phyloP scores from a whole-genome alignment of 2,888 invertebrate genomes.

The Eledone cirrhosa region DNA sequence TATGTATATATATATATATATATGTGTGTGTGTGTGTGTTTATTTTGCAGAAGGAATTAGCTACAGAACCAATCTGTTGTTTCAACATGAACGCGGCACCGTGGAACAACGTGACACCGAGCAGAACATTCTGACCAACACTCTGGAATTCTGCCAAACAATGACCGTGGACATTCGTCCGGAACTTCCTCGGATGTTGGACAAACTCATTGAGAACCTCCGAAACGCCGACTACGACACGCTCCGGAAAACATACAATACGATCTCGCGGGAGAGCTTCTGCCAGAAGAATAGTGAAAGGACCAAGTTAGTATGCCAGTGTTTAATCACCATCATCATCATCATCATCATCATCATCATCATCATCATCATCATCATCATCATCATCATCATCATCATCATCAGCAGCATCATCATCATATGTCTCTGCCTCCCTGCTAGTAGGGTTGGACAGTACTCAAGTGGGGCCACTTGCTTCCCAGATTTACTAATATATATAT shows the following conservation, averaged over 20 bases:
- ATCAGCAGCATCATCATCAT: no score
- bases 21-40: no score
- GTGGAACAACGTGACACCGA: constrained; percentile 30
- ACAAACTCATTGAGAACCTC: constrained; percentile 63
- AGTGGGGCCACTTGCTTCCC: no score
- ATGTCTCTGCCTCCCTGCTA: no score
- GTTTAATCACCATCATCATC: no score
- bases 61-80: constrained; percentile 40
- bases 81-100: constrained; percentile 44
- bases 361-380: no score
- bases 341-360: no score
- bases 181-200: constrained; percentile 68
- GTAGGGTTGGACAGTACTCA: no score
- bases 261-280: not conserved
- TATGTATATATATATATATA: no score
- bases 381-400: no score
- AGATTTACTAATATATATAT: no score
- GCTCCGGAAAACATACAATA: not conserved
- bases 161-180: constrained; percentile 64
- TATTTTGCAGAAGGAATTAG: not conserved
- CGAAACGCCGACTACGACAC: not conserved
- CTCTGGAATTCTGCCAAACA: constrained; percentile 49
- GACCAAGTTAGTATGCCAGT: not conserved
- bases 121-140: constrained; percentile 39
- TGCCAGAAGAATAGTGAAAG: not conserved